Evolutionary conservation across 2,888 invertebrate genomes (phyloP), one percentile per base, ranked within the genome.

Genomic region (Sinhomidia bicolor): DNA sequence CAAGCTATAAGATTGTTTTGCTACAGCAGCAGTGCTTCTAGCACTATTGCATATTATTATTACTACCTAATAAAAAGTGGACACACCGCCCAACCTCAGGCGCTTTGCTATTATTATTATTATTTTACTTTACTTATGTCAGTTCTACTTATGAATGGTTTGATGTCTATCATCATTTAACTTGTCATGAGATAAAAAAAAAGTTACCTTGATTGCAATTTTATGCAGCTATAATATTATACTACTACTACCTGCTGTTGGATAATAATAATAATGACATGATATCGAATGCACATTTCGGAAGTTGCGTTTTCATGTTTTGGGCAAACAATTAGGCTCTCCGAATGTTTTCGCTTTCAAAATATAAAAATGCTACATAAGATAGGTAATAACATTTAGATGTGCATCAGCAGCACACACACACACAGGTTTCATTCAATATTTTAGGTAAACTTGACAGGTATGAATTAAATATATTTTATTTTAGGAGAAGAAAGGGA

Each of bases 151-250:
- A 51, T 2, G 7, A 51, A 74, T 7, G n/a, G 5, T 47, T 29
- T 47, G 74, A 74, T 74, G 23, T 5, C 47, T 44, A 44, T 71
- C 23, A 29, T 71, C 14, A 44, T 26, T 41, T 26, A 74, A n/a
- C 47, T 71, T 12, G 12, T 23, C 4, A 7, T 17, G 17, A 36
- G 7, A 36, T 68, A 36, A 36, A 68, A 44, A 62, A 62, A 36
- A 60, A 44, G 44, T 51, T 74, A 74, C 74, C 74, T 74, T 74
- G 51, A 74, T 74, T 74, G 74, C 74, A 74, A 51, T 26, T 74
- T 29, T 47, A 51, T 74, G 44, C 74, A 71, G 23, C 14, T 71
- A 23, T 65, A 32, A 65, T 10, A n/a, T 26, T 32, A n/a, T 68
- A 17, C 10, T 17, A 12, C 5, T 65, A 9, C 32, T 26, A 68